A percentile compares a stretch with the other conserved stretches of the same genome.
Conservation (phyloP, 2,113 vertebrate genomes). For the Tychaedon coryphoeus region DNA sequence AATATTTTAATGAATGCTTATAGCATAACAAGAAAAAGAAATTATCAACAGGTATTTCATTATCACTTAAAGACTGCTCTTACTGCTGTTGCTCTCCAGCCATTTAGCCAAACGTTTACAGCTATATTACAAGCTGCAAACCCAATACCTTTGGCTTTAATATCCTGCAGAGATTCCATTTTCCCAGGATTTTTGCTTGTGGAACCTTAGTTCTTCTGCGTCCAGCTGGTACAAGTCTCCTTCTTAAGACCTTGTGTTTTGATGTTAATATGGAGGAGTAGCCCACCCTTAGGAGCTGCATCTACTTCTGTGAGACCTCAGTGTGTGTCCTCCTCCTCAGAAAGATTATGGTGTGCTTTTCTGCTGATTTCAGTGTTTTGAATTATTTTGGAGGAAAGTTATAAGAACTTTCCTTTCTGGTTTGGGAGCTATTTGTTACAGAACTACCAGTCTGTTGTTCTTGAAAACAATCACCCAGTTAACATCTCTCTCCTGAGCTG, state of each 20-base stretch:
- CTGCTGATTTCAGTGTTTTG: background rate
- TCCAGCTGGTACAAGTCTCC: background rate
- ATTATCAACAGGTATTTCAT: background rate
- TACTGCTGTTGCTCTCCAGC: background rate
- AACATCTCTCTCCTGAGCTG: background rate
- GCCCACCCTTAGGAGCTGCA: background rate
- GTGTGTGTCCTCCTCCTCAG: background rate
- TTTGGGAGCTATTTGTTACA: background rate
- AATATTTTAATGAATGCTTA: background rate
- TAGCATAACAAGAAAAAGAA: background rate
- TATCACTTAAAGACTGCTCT: background rate
- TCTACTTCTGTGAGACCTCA: background rate
- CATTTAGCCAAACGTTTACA: background rate
- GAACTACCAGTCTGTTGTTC: background rate
- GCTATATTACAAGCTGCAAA: background rate
- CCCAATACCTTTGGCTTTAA: background rate
- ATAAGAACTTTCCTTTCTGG: background rate
- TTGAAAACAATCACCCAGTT: background rate
- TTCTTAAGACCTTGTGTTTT: background rate
- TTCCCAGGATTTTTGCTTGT: background rate
- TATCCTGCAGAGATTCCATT: background rate
- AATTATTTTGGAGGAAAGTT: background rate
- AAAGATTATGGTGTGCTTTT: background rate
- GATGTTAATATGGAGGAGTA: background rate
- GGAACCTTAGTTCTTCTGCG: background rate